Conservation (phyloP, 2,888 invertebrate species). For the Drosophila fulvimacula region DNA sequence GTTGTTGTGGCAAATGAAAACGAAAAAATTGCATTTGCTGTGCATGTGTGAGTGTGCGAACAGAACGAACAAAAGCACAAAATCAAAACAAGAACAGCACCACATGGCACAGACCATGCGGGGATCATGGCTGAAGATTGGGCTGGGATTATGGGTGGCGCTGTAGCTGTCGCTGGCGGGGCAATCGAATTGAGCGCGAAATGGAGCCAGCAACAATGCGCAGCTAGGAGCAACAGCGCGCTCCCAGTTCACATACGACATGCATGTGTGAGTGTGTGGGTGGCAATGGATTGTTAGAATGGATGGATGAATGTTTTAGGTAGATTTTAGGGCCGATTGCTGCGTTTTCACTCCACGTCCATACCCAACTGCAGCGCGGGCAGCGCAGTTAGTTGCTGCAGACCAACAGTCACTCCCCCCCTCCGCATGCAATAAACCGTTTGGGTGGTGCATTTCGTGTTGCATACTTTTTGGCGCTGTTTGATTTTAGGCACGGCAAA, state of each 20-base stretch:
- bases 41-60: slow-evolving; percentile 41
- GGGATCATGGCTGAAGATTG: slow-evolving; percentile 13
- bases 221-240: slow-evolving; percentile 63
- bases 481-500: slow-evolving; percentile 78
- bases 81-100: slow-evolving; percentile 76
- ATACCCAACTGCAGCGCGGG: slow-evolving; percentile 39
- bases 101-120: slow-evolving; percentile 54
- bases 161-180: slow-evolving; percentile 28
- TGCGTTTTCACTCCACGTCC: slow-evolving; percentile 42
- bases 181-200: slow-evolving; percentile 66
- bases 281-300: slow-evolving; percentile 12
- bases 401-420: neutral
- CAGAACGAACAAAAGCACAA: slow-evolving; percentile 43
- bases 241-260: slow-evolving; percentile 8
- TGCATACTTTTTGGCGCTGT: slow-evolving; percentile 74
- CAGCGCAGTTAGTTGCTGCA: slow-evolving; percentile 32
- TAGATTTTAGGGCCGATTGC: slow-evolving; percentile 56
- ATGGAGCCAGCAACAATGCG: slow-evolving; percentile 49
- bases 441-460: slow-evolving; percentile 37
- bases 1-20: slow-evolving; percentile 66
- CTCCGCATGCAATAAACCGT: neutral
- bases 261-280: slow-evolving; percentile 14
- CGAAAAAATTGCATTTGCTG: slow-evolving; percentile 74
- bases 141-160: slow-evolving; percentile 5
- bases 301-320: slow-evolving; percentile 43